phyloP scores from a whole-genome alignment of 2,888 invertebrate species.

The Onchidella celtica region DNA sequence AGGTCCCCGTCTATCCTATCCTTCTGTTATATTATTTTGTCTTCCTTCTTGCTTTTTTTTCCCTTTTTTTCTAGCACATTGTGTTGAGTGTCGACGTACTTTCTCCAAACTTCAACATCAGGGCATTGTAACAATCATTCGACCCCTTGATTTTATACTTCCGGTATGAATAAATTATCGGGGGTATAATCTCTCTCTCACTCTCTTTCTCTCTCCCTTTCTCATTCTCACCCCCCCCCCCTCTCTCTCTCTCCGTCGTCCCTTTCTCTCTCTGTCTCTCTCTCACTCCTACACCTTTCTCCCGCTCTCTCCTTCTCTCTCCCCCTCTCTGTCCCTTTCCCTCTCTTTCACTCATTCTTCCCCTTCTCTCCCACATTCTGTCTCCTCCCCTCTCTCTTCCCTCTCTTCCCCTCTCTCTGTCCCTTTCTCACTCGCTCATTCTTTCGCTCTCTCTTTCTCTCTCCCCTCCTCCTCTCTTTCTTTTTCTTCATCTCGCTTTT shows the following conservation, averaged over 20 bases:
- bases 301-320: neutral
- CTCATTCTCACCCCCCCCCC: neutral
- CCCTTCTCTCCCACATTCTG: neutral
- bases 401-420: neutral
- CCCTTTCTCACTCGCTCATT: neutral
- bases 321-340: neutral
- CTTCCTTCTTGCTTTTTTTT: no score
- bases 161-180: no score
- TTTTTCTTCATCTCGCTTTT: conserved; percentile 14
- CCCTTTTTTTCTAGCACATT: no score
- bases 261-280: neutral
- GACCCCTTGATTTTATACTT: no score
- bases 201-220: no score
- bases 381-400: neutral
- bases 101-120: no score
- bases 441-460: neutral
- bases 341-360: neutral
- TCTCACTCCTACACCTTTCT: neutral
- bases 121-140: no score
- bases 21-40: no score
- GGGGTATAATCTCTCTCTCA: no score
- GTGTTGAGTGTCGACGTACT: no score
- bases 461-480: neutral
- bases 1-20: no score
- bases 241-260: conserved; percentile 1